Conservation (phyloP, 2,888 invertebrate genomes). For the Yponomeuta cagnagella region DNA sequence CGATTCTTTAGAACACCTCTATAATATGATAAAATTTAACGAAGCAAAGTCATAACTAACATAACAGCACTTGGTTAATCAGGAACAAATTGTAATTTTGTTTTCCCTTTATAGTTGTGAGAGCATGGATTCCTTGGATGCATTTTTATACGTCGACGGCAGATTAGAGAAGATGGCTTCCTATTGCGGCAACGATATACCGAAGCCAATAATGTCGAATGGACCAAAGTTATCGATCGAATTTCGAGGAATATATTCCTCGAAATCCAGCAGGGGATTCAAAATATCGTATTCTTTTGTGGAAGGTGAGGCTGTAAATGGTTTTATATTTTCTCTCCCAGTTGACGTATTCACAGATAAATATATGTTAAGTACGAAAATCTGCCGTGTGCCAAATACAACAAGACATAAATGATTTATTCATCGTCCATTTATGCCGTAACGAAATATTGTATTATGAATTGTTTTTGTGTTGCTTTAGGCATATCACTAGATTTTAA, state of each 20-base stretch:
- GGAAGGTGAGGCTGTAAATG: slow-evolving; percentile 80
- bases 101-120: slow-evolving; percentile 79
- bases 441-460: background rate
- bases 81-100: background rate
- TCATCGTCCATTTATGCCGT: slow-evolving; percentile 9
- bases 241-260: slow-evolving; percentile 86
- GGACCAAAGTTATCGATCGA: slow-evolving; percentile 89
- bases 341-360: slow-evolving; percentile 9
- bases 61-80: too few species aligned
- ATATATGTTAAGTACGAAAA: background rate
- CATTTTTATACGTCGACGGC: slow-evolving; percentile 88
- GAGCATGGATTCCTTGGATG: slow-evolving; percentile 84
- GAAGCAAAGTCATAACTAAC: too few species aligned
- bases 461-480: background rate
- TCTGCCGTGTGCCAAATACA: background rate
- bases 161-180: slow-evolving; percentile 91
- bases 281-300: slow-evolving; percentile 91
- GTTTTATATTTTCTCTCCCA: slow-evolving; percentile 11
- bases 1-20: too few species aligned
- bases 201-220: slow-evolving; percentile 95
- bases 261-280: slow-evolving; percentile 88
- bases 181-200: slow-evolving; percentile 88
- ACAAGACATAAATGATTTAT: slow-evolving; percentile 1
- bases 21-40: background rate
- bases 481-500: background rate